Evolutionary conservation across 2,888 invertebrate genomes (phyloP).

Genomic region (Esperia sulphurella): DNA sequence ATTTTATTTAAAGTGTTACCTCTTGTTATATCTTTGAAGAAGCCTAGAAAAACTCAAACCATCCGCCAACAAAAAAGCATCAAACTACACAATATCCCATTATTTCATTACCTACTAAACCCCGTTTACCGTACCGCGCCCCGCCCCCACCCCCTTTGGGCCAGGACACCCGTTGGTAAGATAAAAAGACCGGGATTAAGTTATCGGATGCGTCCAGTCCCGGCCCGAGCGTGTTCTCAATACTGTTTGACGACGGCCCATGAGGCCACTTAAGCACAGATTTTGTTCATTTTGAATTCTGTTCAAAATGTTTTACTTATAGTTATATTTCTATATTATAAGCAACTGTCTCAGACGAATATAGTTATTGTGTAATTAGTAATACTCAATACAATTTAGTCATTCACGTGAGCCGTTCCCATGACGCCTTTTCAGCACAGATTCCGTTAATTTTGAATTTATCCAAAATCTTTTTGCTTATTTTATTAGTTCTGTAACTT

Average conservation of each 20-base stretch:
- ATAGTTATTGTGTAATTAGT: no score
- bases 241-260: slow-evolving; percentile 33
- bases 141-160: slow-evolving; percentile 4
- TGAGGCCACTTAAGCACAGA: background rate
- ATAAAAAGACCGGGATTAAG: slow-evolving; percentile 52
- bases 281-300: slow-evolving; percentile 1
- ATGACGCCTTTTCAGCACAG: no score
- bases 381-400: no score
- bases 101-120: slow-evolving; percentile 14
- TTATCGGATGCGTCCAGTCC: slow-evolving; percentile 39
- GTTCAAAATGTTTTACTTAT: background rate
- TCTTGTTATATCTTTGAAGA: no score
- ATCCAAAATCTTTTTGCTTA: no score
- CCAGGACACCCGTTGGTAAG: slow-evolving; percentile 18
- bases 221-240: slow-evolving; percentile 24
- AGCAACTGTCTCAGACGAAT: no score
- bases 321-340: no score
- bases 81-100: slow-evolving; percentile 14
- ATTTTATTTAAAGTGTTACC: no score
- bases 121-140: slow-evolving; percentile 2
- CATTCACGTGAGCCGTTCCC: no score
- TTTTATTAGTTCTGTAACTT: no score
- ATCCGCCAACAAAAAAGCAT: slow-evolving; percentile 16
- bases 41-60: background rate
- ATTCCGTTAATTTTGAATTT: no score